phyloP scores from a whole-genome alignment of 2,888 invertebrate genomes.

The Smittia aterrima region DNA sequence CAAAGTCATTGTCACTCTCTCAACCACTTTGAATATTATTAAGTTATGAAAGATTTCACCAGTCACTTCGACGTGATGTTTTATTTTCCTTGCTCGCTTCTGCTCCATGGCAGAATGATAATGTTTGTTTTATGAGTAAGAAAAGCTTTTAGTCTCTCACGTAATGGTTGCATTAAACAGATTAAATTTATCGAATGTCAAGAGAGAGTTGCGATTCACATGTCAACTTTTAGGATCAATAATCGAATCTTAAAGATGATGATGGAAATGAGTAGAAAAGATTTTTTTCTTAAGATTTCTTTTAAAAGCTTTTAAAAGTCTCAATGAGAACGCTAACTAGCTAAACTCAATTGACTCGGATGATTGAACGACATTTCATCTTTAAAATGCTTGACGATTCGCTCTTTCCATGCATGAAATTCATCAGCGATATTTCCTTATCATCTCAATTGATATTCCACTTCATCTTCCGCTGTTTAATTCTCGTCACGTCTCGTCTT shows the following conservation, averaged over 20 bases:
- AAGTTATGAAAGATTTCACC: neutral
- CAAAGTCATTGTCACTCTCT: too few species aligned
- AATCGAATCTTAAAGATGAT: too few species aligned
- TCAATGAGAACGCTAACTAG: too few species aligned
- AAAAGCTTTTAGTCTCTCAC: conserved; percentile 11
- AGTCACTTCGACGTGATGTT: neutral
- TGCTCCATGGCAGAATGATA: neutral
- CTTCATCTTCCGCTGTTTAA: neutral
- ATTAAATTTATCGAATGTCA: conserved; percentile 7
- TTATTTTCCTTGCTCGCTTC: neutral
- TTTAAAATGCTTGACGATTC: too few species aligned
- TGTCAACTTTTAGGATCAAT: too few species aligned
- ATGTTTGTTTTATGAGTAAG: neutral
- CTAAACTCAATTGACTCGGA: too few species aligned
- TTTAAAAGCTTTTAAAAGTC: too few species aligned
- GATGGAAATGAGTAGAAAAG: too few species aligned
- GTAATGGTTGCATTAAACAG: neutral
- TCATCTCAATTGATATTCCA: neutral
- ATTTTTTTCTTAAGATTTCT: too few species aligned
- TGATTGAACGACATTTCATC: too few species aligned
- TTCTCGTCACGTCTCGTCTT: conserved; percentile 29
- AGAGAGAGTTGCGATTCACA: neutral
- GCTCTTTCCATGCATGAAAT: neutral
- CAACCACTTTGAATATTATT: neutral
- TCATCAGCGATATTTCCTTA: neutral